These are phyloP conservation scores for Cosmia pyralina DNA, from an alignment of 2,888 invertebrate genomes.

Conservation along the genomic window DNA sequence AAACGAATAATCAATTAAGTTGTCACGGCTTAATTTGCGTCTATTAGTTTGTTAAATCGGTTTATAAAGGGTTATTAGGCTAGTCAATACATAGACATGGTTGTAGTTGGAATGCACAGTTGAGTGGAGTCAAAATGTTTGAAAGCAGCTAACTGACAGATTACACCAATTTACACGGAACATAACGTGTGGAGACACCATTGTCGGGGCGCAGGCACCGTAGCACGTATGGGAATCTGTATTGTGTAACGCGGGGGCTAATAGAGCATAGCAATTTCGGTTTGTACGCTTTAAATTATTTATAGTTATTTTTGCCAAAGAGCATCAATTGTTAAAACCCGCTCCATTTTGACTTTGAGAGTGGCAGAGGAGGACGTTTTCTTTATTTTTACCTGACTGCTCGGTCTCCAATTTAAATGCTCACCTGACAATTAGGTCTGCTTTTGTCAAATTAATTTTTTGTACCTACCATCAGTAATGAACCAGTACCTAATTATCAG, in stretches of 20 bases:
- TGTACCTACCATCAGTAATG: not conserved
- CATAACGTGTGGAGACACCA: conserved; percentile 75
- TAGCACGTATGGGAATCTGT: conserved; percentile 78
- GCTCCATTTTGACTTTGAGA: not conserved
- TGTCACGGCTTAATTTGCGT: conserved; percentile 33
- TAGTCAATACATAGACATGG: conserved; percentile 28
- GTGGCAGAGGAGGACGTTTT: not conserved
- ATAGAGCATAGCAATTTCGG: conserved; percentile 65
- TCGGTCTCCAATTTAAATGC: not conserved
- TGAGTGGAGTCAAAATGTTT: conserved; percentile 69
- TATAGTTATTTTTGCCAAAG: conserved; percentile 38
- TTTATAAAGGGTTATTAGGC: conserved; percentile 23
- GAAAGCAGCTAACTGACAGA: conserved; percentile 72
- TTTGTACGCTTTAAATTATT: conserved; percentile 46
- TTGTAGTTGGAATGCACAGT: conserved; percentile 56
- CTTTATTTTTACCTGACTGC: not conserved
- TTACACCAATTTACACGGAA: conserved; percentile 82
- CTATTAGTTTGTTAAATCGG: conserved; percentile 31
- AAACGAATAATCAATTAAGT: conserved; percentile 39
- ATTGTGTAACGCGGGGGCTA: conserved; percentile 63
- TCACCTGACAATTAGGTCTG: no score
- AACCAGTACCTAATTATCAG: not conserved
- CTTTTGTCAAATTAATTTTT: not conserved
- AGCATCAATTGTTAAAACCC: conserved; percentile 7
- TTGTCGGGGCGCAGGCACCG: conserved; percentile 78